These are phyloP conservation scores for Helicoverpa assulta DNA, from an alignment of 2,888 invertebrate genomes.

Conservation along the genomic window DNA sequence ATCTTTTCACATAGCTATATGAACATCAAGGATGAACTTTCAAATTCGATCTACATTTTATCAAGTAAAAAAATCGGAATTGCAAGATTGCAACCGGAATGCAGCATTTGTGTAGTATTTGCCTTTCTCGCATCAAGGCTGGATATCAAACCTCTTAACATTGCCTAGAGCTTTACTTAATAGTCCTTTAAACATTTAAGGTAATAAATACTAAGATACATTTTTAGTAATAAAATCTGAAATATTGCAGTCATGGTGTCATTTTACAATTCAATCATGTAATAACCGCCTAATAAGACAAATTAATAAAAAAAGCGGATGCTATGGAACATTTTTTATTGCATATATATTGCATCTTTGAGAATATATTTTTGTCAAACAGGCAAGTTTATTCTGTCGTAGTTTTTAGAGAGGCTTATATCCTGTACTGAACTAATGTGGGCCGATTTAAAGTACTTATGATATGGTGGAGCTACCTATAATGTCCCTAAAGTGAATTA, in stretches of 20 bases:
- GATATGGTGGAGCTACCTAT: no score
- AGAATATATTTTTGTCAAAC: no score
- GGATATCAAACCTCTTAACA: constrained; percentile 11
- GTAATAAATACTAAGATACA: neutral
- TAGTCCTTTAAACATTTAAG: constrained; percentile 1
- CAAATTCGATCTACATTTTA: constrained; percentile 32
- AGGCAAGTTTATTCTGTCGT: no score
- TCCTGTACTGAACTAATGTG: no score
- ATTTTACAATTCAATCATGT: neutral
- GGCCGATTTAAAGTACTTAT: no score
- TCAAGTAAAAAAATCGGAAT: constrained; percentile 23
- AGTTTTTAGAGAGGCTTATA: no score
- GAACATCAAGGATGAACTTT: constrained; percentile 44
- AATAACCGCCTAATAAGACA: neutral
- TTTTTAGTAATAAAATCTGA: neutral
- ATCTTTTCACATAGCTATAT: neutral
- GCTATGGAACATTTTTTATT: no score
- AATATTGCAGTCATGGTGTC: neutral
- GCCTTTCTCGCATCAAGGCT: constrained; percentile 49
- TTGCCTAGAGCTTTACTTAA: constrained; percentile 1
- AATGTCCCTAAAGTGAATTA: no score
- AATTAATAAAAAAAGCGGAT: no score
- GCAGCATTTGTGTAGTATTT: constrained; percentile 6
- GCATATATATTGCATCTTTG: no score
- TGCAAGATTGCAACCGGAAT: constrained; percentile 35